phyloP scores from a whole-genome alignment of 2,113 vertebrate species.

The Oreocharis arfaki region DNA sequence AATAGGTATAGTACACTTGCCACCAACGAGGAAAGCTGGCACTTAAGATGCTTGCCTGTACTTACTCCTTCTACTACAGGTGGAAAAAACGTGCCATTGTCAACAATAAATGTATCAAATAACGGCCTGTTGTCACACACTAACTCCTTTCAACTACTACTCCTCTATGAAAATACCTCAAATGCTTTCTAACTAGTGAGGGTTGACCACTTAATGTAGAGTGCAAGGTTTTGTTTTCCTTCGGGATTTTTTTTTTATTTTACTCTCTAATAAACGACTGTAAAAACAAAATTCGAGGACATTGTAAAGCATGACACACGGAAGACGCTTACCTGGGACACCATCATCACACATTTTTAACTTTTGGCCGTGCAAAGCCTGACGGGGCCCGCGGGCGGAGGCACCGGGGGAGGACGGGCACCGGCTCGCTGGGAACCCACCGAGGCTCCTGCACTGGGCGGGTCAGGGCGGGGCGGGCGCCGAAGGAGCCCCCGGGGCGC shows the following conservation, averaged over 20 bases:
- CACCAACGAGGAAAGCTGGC: neutral
- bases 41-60: neutral
- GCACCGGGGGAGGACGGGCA: rapidly evolving
- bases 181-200: neutral
- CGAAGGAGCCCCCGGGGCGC: rapidly evolving
- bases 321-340: conserved; percentile 2
- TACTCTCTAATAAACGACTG: neutral
- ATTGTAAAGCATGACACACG: neutral
- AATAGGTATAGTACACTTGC: neutral
- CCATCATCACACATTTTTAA: neutral
- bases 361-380: neutral
- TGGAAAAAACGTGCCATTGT: neutral
- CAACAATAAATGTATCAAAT: neutral
- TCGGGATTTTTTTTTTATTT: neutral
- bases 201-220: neutral
- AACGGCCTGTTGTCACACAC: neutral
- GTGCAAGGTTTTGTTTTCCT: rapidly evolving
- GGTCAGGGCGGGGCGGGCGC: neutral
- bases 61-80: neutral
- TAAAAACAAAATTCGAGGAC: neutral
- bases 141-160: neutral
- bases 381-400: neutral
- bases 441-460: neutral
- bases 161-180: neutral
- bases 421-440: too few species aligned